Evolutionary conservation across 2,113 vertebrate genomes (phyloP).

Genomic region (Neopipo cinnamomea): DNA sequence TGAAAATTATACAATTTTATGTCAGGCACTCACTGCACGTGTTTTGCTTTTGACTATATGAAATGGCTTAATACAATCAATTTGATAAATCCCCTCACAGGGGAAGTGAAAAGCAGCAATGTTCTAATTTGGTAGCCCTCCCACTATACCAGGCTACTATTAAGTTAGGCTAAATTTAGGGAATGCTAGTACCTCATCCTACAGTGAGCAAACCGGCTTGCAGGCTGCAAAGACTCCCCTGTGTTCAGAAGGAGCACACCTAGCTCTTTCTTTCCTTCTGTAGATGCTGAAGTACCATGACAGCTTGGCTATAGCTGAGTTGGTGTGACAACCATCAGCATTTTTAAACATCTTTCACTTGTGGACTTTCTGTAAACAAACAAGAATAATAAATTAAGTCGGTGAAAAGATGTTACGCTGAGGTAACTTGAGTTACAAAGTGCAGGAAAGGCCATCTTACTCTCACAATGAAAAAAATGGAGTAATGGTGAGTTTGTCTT

Average conservation of each 20-base stretch:
- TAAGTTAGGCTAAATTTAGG: neutral
- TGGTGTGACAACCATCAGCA: neutral
- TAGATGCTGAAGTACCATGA: neutral
- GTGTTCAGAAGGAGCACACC: neutral
- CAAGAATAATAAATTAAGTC: neutral
- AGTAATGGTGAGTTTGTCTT: neutral
- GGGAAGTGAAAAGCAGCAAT: accelerated
- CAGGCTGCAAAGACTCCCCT: neutral
- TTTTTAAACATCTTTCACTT: neutral
- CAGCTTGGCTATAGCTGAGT: neutral
- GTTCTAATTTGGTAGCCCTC: neutral
- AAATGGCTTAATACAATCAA: neutral
- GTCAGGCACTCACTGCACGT: accelerated
- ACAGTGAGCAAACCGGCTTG: neutral
- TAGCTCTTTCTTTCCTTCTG: neutral
- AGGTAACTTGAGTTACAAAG: neutral
- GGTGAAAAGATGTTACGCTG: neutral
- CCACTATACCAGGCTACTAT: accelerated
- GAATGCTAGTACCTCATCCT: neutral
- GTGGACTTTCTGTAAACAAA: neutral
- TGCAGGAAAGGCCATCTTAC: neutral
- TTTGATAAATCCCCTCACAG: neutral
- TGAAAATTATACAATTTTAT: neutral
- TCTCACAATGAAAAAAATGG: neutral
- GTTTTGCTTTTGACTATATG: neutral